Base-by-base conservation (phyloP, 2,797 vertebrate genomes). In the Adrianichthys oophorus region DNA sequence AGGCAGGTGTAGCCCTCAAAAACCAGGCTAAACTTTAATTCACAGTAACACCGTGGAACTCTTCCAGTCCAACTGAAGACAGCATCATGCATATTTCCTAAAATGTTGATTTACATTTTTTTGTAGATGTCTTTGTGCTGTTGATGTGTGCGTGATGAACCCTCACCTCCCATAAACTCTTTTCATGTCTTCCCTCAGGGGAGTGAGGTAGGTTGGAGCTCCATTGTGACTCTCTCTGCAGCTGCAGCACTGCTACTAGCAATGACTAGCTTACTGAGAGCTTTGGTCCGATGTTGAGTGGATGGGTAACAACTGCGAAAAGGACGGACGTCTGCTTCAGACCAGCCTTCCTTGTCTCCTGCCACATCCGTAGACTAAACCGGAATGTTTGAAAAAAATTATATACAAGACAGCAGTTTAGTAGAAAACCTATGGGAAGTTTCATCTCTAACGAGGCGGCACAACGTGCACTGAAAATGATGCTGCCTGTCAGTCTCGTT, bases 151-250 rank as follows among this genome's bases (percentile, higher is more conserved):
- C 21, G 44, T 21, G 47, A 60, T 15, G 3, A 5, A 29, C 18
- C 60, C 19, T 48, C 45, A 46, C 32, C 23, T 78, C 65, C 83
- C 65, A 14, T 43, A 23, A 12, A 1, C 46, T 65, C 19, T 74
- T 59, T 54, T 56, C 59, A 46, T 82, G 56, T 87, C 55, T 80
- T 63, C 76, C 76, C 62, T 70, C 79, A 92, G 91, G 82, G 87
- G 84, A 84, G 85, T 87, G 86, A 90, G 82, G 79, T 90, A 90
- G 87, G 80, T 70, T 91, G 87, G 91, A 92, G 82, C 83, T 90
- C 89, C 82, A 84, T 92, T 74, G 80, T 91, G 83, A 84, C 89
- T 68, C 80, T 91, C 67, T 85, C 91, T 64, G 88, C 90, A 70
- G 90, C 88, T 77, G 76, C 90, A 24, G 88, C 90, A 17, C 82